Percentiles rank a stretch among this genome's conserved stretches.
These are phyloP conservation scores for Todiramphus chloris DNA, from an alignment of 2,113 vertebrate species.

Conservation along the genomic window DNA sequence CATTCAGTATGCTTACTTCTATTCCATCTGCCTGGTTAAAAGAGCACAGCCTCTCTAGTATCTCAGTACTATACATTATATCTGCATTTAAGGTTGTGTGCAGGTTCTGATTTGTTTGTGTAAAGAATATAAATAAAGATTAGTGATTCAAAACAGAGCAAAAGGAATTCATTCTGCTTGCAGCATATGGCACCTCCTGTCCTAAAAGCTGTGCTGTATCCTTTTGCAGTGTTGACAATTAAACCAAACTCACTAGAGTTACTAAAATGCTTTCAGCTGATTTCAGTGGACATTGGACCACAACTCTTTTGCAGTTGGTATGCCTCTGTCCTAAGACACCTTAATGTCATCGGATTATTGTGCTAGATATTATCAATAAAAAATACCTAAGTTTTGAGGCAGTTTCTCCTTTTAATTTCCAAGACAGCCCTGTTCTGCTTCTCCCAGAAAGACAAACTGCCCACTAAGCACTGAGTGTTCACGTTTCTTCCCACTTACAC, in stretches of 20 bases:
- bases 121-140: slow-evolving; percentile 15
- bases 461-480: neutral
- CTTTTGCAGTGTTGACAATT: neutral
- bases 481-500: neutral
- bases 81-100: neutral
- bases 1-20: neutral
- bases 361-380: neutral
- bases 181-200: neutral
- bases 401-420: neutral
- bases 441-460: neutral
- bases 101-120: neutral
- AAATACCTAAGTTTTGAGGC: neutral
- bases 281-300: neutral
- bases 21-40: neutral
- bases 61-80: neutral
- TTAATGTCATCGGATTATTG: neutral
- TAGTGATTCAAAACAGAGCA: slow-evolving; percentile 12
- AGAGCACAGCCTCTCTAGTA: neutral
- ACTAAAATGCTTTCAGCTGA: neutral
- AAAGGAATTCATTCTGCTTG: slow-evolving; percentile 16
- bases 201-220: neutral
- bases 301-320: neutral
- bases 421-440: neutral
- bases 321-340: neutral
- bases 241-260: neutral